A percentile compares a stretch with the other conserved stretches of the same genome.
These are phyloP conservation scores for Heterodera filipjevi DNA, from an alignment of 2,888 invertebrate species.

Conservation along the genomic window DNA sequence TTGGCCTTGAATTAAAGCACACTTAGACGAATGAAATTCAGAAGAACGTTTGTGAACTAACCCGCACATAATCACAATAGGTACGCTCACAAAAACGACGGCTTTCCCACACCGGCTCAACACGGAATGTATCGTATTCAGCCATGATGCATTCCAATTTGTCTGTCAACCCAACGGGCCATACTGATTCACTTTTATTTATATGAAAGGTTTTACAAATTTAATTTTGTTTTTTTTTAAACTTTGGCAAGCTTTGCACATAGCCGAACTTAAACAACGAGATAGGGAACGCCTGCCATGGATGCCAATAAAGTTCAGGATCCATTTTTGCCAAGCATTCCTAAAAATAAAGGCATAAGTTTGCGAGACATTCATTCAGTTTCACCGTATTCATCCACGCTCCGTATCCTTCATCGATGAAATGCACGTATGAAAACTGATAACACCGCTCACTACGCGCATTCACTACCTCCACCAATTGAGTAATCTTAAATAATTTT, in stretches of 20 bases:
- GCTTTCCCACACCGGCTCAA: constrained; percentile 21
- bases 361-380: not conserved
- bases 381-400: constrained; percentile 33
- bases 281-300: constrained; percentile 37
- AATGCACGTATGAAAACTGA: constrained; percentile 31
- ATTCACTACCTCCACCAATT: constrained; percentile 2
- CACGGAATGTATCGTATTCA: constrained; percentile 29
- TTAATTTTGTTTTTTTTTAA: not conserved
- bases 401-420: constrained; percentile 35
- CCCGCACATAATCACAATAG: not conserved
- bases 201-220: too few species aligned
- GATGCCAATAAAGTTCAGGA: constrained; percentile 27
- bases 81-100: not conserved
- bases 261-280: constrained; percentile 28
- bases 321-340: constrained; percentile 37
- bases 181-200: too few species aligned
- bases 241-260: not conserved
- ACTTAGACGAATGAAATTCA: not conserved
- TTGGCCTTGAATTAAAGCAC: not conserved
- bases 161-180: constrained; percentile 5
- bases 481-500: constrained; percentile 20
- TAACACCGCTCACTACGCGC: not conserved
- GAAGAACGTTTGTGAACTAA: not conserved
- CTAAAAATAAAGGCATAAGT: constrained; percentile 17
- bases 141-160: constrained; percentile 24